Percentiles rank a stretch among this genome's conserved stretches.
phyloP scores from a whole-genome alignment of 2,797 vertebrate genomes.

The Denticeps clupeoides region DNA sequence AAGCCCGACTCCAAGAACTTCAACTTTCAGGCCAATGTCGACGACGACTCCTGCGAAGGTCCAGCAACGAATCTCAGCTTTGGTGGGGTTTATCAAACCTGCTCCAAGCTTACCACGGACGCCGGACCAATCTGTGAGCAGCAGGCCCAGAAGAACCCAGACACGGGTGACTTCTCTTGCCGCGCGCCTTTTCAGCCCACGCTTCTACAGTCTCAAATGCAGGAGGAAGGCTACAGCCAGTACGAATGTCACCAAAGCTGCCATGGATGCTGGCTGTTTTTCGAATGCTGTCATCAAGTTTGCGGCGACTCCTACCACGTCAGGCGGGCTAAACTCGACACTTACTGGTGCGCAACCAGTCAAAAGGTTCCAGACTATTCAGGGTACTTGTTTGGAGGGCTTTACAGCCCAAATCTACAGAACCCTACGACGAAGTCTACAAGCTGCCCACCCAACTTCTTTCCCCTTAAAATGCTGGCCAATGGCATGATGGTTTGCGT shows the following conservation, averaged over 20 bases:
- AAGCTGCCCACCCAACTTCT: constrained; percentile 63
- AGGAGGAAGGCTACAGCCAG: constrained; percentile 60
- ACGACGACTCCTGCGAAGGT: constrained; percentile 71
- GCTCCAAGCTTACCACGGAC: constrained; percentile 35
- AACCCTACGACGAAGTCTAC: constrained; percentile 57
- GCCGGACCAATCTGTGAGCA: constrained; percentile 47
- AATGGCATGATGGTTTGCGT: constrained; percentile 65
- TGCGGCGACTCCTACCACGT: constrained; percentile 65
- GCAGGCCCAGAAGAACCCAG: constrained; percentile 67
- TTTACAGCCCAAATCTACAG: constrained; percentile 53
- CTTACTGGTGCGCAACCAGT: constrained; percentile 65
- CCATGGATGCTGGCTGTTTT: constrained; percentile 25
- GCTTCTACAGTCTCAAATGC: constrained; percentile 55
- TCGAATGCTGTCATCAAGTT: constrained; percentile 38
- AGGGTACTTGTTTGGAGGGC: constrained; percentile 77
- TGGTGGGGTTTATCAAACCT: constrained; percentile 73
- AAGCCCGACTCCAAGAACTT: constrained; percentile 64
- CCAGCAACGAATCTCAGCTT: constrained; percentile 73
- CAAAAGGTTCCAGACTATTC: constrained; percentile 35
- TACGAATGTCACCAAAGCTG: constrained; percentile 52
- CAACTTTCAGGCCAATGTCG: constrained; percentile 77
- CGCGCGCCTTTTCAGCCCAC: constrained; percentile 44
- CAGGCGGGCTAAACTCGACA: constrained; percentile 54
- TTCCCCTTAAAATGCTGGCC: constrained; percentile 55
- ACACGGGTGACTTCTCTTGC: constrained; percentile 66